Evolutionary conservation across 1,140 invertebrate species (phyloP).

Genomic region (Drosophila cardini): DNA sequence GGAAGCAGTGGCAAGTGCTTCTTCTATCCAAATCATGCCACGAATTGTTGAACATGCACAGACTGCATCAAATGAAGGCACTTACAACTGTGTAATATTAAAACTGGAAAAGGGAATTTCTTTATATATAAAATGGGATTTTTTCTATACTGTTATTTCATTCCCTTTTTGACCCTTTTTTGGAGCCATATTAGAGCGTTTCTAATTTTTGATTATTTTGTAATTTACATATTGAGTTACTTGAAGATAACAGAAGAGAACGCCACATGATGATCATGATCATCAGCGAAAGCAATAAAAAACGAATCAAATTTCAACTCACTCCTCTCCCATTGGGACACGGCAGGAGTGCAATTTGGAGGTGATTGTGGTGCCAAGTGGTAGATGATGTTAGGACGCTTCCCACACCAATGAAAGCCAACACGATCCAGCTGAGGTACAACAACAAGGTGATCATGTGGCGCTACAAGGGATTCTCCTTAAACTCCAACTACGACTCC

Average conservation of each 20-base stretch:
- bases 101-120: no score
- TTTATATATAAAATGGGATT: no score
- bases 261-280: constrained; percentile 31
- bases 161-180: not conserved
- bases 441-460: constrained; percentile 56
- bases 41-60: constrained; percentile 38
- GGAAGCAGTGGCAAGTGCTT: constrained; percentile 19
- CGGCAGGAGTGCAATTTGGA: constrained; percentile 52
- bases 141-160: not conserved
- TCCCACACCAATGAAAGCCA: constrained; percentile 38
- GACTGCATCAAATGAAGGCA: constrained; percentile 24
- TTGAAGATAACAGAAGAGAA: constrained; percentile 11
- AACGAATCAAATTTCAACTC: constrained; percentile 39
- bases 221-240: constrained; percentile 63
- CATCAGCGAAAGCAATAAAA: constrained; percentile 11
- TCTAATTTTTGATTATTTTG: constrained; percentile 65
- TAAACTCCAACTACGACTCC: constrained; percentile 6
- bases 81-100: constrained; percentile 7
- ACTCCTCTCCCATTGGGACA: constrained; percentile 2
- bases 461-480: constrained; percentile 56
- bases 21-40: constrained; percentile 12
- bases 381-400: constrained; percentile 35
- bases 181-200: constrained; percentile 25
- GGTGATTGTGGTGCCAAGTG: constrained; percentile 42
- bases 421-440: constrained; percentile 24